A percentile compares a stretch with the other conserved stretches of the same genome.
phyloP scores from a whole-genome alignment of 2,797 vertebrate genomes.

The Sebastes diploproa region DNA sequence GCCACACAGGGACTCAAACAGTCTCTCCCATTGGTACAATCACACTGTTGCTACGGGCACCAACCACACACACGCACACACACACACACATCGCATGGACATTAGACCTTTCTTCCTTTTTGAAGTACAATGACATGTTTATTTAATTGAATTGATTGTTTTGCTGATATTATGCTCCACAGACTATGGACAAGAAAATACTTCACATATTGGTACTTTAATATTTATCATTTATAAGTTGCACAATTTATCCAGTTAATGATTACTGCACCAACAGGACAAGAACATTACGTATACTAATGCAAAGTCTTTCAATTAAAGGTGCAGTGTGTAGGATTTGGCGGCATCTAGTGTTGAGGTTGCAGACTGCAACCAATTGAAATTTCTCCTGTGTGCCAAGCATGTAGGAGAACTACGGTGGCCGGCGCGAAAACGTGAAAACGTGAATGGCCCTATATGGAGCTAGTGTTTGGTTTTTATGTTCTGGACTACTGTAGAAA shows the following conservation, averaged over 20 bases:
- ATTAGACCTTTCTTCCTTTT: slow-evolving; percentile 9
- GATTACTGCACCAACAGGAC: background rate
- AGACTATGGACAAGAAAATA: background rate
- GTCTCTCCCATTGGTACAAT: slow-evolving; percentile 44
- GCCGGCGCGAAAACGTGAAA: too few species aligned
- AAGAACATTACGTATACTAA: background rate
- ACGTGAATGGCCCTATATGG: too few species aligned
- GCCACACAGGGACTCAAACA: slow-evolving; percentile 70
- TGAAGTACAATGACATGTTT: slow-evolving; percentile 23
- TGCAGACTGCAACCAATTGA: too few species aligned
- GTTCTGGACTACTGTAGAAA: too few species aligned
- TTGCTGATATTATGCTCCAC: slow-evolving; percentile 24
- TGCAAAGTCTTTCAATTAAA: background rate
- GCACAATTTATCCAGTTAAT: background rate
- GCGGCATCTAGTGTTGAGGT: too few species aligned
- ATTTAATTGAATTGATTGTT: slow-evolving; percentile 24
- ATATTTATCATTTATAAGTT: background rate
- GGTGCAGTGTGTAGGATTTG: too few species aligned
- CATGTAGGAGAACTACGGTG: too few species aligned
- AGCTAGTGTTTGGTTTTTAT: too few species aligned
- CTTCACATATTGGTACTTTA: background rate
- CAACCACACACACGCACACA: slow-evolving; percentile 37
- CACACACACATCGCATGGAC: background rate
- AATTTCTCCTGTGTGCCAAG: too few species aligned
- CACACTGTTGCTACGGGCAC: slow-evolving; percentile 52